These are phyloP conservation scores for Myxocyprinus asiaticus DNA, from an alignment of 2,113 vertebrate genomes.

Conservation along the genomic window DNA sequence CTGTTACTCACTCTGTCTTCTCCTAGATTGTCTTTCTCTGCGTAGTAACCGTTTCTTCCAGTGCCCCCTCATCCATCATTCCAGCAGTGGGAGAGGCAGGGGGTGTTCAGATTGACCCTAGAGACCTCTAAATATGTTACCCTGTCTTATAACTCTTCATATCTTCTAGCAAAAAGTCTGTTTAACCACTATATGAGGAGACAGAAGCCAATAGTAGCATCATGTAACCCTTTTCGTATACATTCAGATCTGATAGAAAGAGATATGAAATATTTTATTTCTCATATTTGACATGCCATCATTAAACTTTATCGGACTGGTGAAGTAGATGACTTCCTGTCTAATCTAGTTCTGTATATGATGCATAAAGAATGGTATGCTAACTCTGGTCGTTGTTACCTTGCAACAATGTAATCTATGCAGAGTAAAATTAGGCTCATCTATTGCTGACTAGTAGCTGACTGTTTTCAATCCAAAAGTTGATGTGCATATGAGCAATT, in stretches of 20 bases:
- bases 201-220: not conserved
- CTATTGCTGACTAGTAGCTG: no score
- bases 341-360: no score
- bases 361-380: not conserved
- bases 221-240: not conserved
- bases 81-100: conserved; percentile 31
- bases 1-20: conserved; percentile 12
- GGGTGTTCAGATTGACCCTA: conserved; percentile 38
- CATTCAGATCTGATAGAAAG: no score
- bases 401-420: not conserved
- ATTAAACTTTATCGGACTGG: no score
- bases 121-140: conserved; percentile 39
- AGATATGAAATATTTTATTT: no score
- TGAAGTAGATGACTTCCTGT: no score
- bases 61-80: conserved; percentile 46
- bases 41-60: conserved; percentile 31
- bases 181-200: conserved; percentile 3
- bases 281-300: not conserved
- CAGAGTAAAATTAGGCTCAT: not conserved
- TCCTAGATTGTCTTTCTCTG: conserved; percentile 25
- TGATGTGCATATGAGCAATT: no score
- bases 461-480: no score
- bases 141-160: conserved; percentile 26
- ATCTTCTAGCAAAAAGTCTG: conserved; percentile 12
- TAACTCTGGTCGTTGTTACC: not conserved